These are phyloP conservation scores for Scaptomyza tumidula DNA, from an alignment of 2,888 invertebrate genomes.

Conservation along the genomic window DNA sequence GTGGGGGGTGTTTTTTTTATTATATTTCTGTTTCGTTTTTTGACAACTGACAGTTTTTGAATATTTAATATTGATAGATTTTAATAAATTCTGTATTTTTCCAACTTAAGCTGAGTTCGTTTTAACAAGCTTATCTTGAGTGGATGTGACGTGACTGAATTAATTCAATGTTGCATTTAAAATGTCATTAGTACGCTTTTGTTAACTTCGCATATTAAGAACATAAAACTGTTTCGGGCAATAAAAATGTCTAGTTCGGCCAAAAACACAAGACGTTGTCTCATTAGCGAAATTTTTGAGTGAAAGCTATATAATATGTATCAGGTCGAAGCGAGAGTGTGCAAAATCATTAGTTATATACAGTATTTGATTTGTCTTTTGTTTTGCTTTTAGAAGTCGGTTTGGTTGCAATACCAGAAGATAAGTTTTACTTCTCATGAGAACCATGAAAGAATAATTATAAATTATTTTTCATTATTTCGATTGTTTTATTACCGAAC, in stretches of 20 bases:
- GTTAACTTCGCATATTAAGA: constrained; percentile 12
- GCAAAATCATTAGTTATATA: background rate
- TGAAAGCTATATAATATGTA: constrained; percentile 13
- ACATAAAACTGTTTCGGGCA: background rate
- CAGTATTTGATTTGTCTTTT: background rate
- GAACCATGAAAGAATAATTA: background rate
- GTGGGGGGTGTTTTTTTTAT: background rate
- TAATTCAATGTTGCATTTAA: constrained; percentile 9
- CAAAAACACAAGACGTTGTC: background rate
- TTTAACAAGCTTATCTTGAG: constrained; percentile 10
- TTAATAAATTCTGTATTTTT: constrained; percentile 5
- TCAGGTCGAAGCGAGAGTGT: background rate
- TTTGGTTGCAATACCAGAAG: background rate
- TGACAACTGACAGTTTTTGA: background rate
- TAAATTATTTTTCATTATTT: too few species aligned
- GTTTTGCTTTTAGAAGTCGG: background rate
- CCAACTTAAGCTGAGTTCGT: background rate
- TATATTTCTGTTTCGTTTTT: constrained; percentile 22
- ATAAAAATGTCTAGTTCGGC: constrained; percentile 2
- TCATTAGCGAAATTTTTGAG: constrained; percentile 19
- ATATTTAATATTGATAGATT: constrained; percentile 11
- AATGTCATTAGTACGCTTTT: constrained; percentile 33
- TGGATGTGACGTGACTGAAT: constrained; percentile 7
- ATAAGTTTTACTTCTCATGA: background rate
- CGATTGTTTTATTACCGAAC: too few species aligned